phyloP scores from a whole-genome alignment of 2,888 invertebrate genomes.

The Andricus quercusramuli region DNA sequence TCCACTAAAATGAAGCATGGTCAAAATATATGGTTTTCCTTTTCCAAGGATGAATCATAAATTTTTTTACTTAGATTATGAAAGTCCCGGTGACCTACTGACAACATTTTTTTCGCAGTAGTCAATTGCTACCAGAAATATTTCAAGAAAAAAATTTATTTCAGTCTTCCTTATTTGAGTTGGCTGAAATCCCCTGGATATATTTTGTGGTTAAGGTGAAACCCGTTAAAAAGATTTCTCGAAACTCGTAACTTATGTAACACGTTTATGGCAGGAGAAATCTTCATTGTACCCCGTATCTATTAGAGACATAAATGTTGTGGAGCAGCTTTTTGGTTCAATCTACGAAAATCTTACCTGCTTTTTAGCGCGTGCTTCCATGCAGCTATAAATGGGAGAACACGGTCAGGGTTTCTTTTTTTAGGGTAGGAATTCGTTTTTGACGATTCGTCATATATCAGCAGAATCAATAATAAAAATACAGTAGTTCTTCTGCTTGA shows the following conservation, averaged over 20 bases:
- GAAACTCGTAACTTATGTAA: slow-evolving; percentile 33
- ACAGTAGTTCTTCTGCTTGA: slow-evolving; percentile 14
- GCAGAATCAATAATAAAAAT: background rate
- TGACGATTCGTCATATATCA: slow-evolving; percentile 17
- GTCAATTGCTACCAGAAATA: slow-evolving; percentile 29
- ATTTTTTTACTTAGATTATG: slow-evolving; percentile 13
- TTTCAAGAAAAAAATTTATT: slow-evolving; percentile 44
- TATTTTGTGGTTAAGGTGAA: background rate
- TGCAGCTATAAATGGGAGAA: background rate
- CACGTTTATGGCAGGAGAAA: slow-evolving; percentile 38
- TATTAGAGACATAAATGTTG: slow-evolving; percentile 28
- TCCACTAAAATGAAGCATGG: background rate
- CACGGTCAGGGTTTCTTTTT: slow-evolving; percentile 1
- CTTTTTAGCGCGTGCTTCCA: slow-evolving; percentile 32
- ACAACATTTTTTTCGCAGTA: slow-evolving; percentile 47
- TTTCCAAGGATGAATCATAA: slow-evolving; percentile 21
- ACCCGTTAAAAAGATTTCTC: slow-evolving; percentile 34
- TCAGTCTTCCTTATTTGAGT: slow-evolving; percentile 7
- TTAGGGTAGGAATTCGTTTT: slow-evolving; percentile 19
- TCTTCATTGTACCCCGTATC: slow-evolving; percentile 4
- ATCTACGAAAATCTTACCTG: slow-evolving; percentile 28
- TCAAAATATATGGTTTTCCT: slow-evolving; percentile 18
- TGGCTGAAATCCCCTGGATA: background rate
- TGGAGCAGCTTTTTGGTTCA: slow-evolving; percentile 17
- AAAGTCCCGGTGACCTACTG: slow-evolving; percentile 48